phyloP scores from a whole-genome alignment of 2,113 vertebrate genomes.

The Cyrtonyx montezumae region DNA sequence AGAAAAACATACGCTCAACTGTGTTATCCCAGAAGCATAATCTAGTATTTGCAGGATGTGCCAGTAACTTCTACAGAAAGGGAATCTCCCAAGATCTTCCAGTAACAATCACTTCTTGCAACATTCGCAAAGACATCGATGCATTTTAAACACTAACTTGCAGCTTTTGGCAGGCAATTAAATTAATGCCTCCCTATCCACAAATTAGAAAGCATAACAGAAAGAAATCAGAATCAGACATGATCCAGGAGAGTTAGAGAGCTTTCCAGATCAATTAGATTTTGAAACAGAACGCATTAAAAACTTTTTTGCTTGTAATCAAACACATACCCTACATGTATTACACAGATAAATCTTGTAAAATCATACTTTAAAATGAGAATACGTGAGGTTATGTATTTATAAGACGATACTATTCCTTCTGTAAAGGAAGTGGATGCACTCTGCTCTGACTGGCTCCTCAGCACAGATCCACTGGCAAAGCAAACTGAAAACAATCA shows the following conservation, averaged over 20 bases:
- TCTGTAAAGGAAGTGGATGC: neutral
- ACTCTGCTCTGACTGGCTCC: neutral
- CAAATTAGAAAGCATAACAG: neutral
- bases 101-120: neutral
- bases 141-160: neutral
- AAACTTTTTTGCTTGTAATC: neutral
- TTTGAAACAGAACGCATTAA: neutral
- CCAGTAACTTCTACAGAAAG: neutral
- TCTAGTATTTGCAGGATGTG: neutral
- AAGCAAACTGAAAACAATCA: neutral
- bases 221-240: neutral
- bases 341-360: neutral
- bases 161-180: neutral
- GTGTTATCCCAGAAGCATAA: neutral
- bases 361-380: neutral
- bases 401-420: neutral
- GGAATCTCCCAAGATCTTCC: neutral
- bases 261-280: neutral
- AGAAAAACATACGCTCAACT: neutral
- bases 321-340: neutral
- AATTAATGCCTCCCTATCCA: neutral
- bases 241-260: neutral
- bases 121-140: neutral
- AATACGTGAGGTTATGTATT: neutral
- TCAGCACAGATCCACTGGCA: neutral